These are phyloP conservation scores for Lepisosteus oculatus DNA, from an alignment of 2,113 vertebrate species.

Conservation along the genomic window DNA sequence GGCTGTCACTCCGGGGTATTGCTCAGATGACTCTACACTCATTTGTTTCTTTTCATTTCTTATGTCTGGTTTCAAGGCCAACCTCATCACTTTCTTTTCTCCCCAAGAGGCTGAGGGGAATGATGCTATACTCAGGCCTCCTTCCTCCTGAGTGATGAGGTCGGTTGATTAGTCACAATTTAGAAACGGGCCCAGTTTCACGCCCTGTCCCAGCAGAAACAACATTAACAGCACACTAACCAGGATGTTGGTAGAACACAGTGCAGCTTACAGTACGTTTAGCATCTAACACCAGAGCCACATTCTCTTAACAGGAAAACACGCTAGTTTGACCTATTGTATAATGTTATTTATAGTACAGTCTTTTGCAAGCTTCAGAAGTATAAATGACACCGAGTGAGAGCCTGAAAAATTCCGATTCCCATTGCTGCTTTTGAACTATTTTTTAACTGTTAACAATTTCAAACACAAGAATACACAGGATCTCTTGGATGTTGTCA, in stretches of 20 bases:
- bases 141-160: neutral
- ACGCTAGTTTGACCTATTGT: neutral
- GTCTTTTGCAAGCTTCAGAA: neutral
- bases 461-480: no score
- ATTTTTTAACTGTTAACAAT: no score
- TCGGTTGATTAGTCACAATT: neutral
- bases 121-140: neutral
- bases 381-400: constrained; percentile 4
- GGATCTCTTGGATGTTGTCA: no score
- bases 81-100: neutral
- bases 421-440: no score
- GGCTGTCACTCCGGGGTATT: neutral
- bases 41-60: neutral
- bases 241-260: neutral
- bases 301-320: no score
- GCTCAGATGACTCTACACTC: neutral
- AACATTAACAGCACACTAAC: neutral
- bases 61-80: no score
- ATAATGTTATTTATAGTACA: neutral
- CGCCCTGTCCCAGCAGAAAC: neutral
- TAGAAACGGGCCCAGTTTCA: neutral
- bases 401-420: neutral
- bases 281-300: no score
- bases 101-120: neutral
- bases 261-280: no score